These are phyloP conservation scores for Dasyurus viverrinus DNA, from an alignment of 2,113 vertebrate genomes.

Conservation along the genomic window DNA sequence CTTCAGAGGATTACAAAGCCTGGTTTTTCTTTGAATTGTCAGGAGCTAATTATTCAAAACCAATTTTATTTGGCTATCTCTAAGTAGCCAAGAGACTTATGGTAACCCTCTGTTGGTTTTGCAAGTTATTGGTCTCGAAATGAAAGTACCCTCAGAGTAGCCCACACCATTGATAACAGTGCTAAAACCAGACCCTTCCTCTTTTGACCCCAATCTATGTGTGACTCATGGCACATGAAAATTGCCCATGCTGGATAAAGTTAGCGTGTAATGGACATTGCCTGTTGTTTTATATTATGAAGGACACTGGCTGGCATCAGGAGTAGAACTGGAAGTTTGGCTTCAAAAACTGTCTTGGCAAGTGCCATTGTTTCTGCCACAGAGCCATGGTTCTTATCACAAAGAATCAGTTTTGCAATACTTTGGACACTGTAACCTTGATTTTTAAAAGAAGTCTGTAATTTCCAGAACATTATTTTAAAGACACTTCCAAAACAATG, in stretches of 20 bases:
- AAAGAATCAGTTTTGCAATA: not conserved
- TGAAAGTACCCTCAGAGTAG: conserved; percentile 25
- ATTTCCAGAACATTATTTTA: conserved; percentile 13
- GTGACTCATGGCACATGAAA: conserved; percentile 35
- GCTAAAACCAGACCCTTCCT: not conserved
- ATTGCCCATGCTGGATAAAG: not conserved
- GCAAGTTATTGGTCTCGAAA: conserved; percentile 38
- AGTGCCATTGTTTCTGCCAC: conserved; percentile 29
- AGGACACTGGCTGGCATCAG: not conserved
- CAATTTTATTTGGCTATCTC: conserved; percentile 9
- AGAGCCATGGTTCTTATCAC: not conserved
- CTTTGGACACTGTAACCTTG: not conserved
- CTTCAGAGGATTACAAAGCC: not conserved
- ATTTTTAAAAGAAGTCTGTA: conserved; percentile 1
- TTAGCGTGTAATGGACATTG: conserved; percentile 5
- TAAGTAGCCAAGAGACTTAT: conserved; percentile 34
- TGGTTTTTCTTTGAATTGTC: conserved; percentile 3
- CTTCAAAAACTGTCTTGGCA: conserved; percentile 15
- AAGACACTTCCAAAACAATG: not conserved
- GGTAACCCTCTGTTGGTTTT: conserved; percentile 37
- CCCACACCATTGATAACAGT: conserved; percentile 4
- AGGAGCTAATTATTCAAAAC: conserved; percentile 36
- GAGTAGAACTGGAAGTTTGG: not conserved
- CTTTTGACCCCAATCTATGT: conserved; percentile 7
- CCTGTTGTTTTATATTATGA: not conserved